Conservation (phyloP, 2,888 invertebrate genomes). For the Lomographa bimaculata region DNA sequence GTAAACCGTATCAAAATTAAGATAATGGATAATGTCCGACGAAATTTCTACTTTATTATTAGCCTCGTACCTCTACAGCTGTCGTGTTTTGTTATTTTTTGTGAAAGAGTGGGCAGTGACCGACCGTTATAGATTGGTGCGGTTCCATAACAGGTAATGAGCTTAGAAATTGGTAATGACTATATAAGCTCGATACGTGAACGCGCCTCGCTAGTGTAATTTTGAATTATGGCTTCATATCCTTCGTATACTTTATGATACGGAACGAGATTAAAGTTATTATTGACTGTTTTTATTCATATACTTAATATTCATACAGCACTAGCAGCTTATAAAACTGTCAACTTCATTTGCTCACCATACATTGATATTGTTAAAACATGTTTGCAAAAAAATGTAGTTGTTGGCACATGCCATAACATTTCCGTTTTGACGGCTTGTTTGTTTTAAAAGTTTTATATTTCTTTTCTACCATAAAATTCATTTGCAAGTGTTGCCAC, state of each 20-base stretch:
- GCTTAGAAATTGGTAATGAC: conserved; percentile 75
- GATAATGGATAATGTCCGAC: conserved; percentile 78
- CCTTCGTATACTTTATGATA: conserved; percentile 49
- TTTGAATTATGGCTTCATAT: conserved; percentile 62
- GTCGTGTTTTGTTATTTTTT: conserved; percentile 66
- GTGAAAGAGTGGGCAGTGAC: conserved; percentile 60
- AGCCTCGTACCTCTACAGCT: conserved; percentile 63
- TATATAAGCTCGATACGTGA: conserved; percentile 63
- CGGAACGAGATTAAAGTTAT: conserved; percentile 42
- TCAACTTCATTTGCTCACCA: conserved; percentile 10
- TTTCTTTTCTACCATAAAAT: conserved; percentile 34
- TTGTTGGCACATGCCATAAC: conserved; percentile 67
- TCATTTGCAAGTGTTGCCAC: conserved; percentile 39
- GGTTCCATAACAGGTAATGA: conserved; percentile 73
- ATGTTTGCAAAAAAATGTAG: conserved; percentile 22
- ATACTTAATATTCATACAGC: conserved; percentile 23
- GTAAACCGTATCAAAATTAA: conserved; percentile 80
- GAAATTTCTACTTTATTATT: conserved; percentile 73
- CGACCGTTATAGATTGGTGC: conserved; percentile 66
- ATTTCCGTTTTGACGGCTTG: conserved; percentile 35
- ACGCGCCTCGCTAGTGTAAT: conserved; percentile 52
- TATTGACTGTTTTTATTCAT: conserved; percentile 27
- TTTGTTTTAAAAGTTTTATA: conserved; percentile 40
- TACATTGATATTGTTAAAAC: conserved; percentile 14
- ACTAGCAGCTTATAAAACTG: conserved; percentile 12